A percentile compares a stretch with the other conserved stretches of the same genome.
Conservation (phyloP, 2,113 vertebrate species). For the Channa maculata region DNA sequence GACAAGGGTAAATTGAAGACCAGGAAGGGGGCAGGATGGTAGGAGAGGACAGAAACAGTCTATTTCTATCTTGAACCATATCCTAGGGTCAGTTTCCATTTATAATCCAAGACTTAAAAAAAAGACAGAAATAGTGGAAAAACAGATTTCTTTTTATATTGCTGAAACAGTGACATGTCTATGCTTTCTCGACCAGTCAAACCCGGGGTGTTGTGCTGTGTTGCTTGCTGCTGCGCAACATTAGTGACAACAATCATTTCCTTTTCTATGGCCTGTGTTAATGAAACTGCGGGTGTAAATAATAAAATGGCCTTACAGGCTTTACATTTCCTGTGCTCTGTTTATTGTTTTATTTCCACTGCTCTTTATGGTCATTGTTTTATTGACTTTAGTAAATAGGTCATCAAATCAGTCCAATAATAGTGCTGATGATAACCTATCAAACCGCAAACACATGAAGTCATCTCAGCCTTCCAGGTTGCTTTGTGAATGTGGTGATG, state of each 20-base stretch:
- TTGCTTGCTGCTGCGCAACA: conserved; percentile 65
- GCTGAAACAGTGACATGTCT: conserved; percentile 53
- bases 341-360: conserved; percentile 31
- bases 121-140: conserved; percentile 36
- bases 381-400: conserved; percentile 79
- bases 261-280: conserved; percentile 48
- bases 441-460: conserved; percentile 73
- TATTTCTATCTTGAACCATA: conserved; percentile 52
- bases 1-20: conserved; percentile 37
- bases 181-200: conserved; percentile 18
- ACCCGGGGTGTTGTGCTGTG: conserved; percentile 58
- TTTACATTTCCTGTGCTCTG: conserved; percentile 58
- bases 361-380: conserved; percentile 54
- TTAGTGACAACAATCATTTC: conserved; percentile 65
- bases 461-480: conserved; percentile 57
- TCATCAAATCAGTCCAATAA: conserved; percentile 64
- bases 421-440: conserved; percentile 74
- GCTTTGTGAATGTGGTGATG: conserved; percentile 39
- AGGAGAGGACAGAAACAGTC: conserved; percentile 9
- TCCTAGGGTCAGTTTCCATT: conserved; percentile 64
- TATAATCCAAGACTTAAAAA: conserved; percentile 47
- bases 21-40: background rate
- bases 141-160: conserved; percentile 60
- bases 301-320: conserved; percentile 20
- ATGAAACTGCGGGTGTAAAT: conserved; percentile 63